A percentile compares a stretch with the other conserved stretches of the same genome.
These are phyloP conservation scores for Ichneumoninae sp. DNA, from an alignment of 2,888 invertebrate species.

Conservation along the genomic window DNA sequence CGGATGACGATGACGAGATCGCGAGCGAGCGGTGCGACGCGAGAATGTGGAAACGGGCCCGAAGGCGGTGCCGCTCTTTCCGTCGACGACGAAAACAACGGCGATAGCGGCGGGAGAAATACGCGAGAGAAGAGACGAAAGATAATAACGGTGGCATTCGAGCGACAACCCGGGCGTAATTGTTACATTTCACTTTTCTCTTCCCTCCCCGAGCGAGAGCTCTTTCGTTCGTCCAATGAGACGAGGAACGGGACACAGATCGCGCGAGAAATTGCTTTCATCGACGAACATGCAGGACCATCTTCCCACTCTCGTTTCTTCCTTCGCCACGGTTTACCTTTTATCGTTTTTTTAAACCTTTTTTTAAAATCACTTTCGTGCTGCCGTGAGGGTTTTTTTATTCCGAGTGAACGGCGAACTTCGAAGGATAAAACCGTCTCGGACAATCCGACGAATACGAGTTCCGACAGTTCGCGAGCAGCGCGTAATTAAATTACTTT, in stretches of 20 bases:
- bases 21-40: conserved; percentile 12
- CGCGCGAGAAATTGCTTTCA: conserved; percentile 56
- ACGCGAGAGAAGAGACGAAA: conserved; percentile 48
- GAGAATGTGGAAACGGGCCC: conserved; percentile 51
- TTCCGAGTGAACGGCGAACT: conserved; percentile 37
- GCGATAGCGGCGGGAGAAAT: conserved; percentile 6
- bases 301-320: conserved; percentile 10
- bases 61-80: conserved; percentile 18
- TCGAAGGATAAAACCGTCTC: conserved; percentile 27
- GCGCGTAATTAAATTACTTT: conserved; percentile 51
- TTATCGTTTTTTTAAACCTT: neutral
- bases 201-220: conserved; percentile 35
- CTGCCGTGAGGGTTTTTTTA: neutral
- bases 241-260: conserved; percentile 32
- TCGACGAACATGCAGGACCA: conserved; percentile 42
- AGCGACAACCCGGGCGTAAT: conserved; percentile 58
- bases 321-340: neutral
- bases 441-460: conserved; percentile 6
- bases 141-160: conserved; percentile 61
- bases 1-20: conserved; percentile 23
- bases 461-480: conserved; percentile 15
- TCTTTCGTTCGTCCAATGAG: conserved; percentile 34
- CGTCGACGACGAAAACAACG: conserved; percentile 27
- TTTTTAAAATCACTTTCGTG: neutral
- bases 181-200: conserved; percentile 66